phyloP scores from a whole-genome alignment of 2,113 vertebrate genomes.

The Indicator maculatus region DNA sequence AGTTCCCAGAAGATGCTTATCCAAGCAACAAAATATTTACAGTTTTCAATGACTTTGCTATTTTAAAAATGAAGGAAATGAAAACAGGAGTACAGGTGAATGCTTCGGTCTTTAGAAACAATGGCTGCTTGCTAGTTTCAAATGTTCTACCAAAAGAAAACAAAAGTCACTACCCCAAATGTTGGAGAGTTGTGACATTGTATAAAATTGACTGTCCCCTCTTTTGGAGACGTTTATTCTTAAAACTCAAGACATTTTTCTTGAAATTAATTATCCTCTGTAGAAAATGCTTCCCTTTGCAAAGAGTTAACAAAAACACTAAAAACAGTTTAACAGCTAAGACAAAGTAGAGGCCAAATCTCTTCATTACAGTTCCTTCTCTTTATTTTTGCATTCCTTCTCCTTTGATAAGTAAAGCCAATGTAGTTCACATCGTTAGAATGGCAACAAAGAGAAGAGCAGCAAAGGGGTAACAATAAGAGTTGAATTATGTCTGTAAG shows the following conservation, averaged over 20 bases:
- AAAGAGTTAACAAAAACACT: constrained; percentile 86
- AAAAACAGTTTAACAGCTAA: constrained; percentile 82
- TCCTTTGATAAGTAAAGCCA: constrained; percentile 68
- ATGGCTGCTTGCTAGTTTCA: constrained; percentile 79
- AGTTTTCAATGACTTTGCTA: constrained; percentile 79
- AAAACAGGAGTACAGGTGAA: constrained; percentile 64
- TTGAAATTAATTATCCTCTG: constrained; percentile 84
- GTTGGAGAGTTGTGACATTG: constrained; percentile 87
- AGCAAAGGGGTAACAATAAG: constrained; percentile 66
- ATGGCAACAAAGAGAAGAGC: constrained; percentile 72
- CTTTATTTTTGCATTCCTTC: constrained; percentile 71
- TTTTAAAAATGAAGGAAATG: constrained; percentile 80
- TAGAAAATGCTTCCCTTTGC: constrained; percentile 85
- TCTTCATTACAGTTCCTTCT: constrained; percentile 69
- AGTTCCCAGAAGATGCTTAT: constrained; percentile 87
- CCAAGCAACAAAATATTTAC: constrained; percentile 89
- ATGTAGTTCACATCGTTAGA: constrained; percentile 54
- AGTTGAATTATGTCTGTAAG: constrained; percentile 26
- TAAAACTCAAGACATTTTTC: constrained; percentile 85
- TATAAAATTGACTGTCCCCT: constrained; percentile 84
- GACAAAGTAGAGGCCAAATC: constrained; percentile 81
- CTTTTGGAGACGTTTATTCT: constrained; percentile 82
- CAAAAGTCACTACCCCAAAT: constrained; percentile 89
- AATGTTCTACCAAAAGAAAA: constrained; percentile 77
- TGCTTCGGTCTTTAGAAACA: constrained; percentile 76